These are phyloP conservation scores for Theonella swinhoei DNA, from an alignment of 37 sponge, comb jelly and placozoan genomes.

Conservation along the genomic window DNA sequence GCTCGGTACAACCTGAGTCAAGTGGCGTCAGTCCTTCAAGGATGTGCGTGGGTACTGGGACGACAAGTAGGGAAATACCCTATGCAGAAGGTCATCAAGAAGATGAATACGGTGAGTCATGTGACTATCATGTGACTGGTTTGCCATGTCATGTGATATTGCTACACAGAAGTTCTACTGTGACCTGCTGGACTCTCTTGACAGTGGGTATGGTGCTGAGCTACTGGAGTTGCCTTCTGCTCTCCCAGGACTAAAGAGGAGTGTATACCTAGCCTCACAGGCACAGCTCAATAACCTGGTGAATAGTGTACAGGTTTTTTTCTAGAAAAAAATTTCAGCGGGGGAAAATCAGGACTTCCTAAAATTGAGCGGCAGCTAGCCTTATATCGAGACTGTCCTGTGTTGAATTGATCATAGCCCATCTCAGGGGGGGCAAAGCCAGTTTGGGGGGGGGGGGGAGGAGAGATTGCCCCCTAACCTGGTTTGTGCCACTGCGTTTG, in stretches of 20 bases:
- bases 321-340: too few relatives aligned
- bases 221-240: slow-evolving; percentile 29
- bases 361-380: too few relatives aligned
- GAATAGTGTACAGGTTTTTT: not conserved
- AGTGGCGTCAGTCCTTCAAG: slow-evolving; percentile 41
- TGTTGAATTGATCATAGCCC: too few relatives aligned
- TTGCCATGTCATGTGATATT: too few relatives aligned
- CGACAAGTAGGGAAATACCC: slow-evolving; percentile 26
- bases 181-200: slow-evolving; percentile 36
- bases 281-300: slow-evolving; percentile 62
- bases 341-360: too few relatives aligned
- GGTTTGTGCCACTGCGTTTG: not conserved
- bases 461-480: not conserved
- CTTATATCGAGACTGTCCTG: too few relatives aligned
- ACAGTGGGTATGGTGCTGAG: not conserved
- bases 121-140: too few relatives aligned
- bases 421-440: too few relatives aligned
- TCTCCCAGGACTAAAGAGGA: slow-evolving; percentile 65
- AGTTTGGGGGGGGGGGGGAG: not conserved
- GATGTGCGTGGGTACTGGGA: slow-evolving; percentile 58
- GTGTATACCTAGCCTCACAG: slow-evolving; percentile 43
- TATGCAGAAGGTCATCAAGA: slow-evolving; percentile 43
- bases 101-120: slow-evolving; percentile 47
- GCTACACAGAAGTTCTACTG: slow-evolving; percentile 19
- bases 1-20: slow-evolving; percentile 60